Base-by-base conservation (phyloP, 2,888 invertebrate species). In the Eupithecia tripunctaria region DNA sequence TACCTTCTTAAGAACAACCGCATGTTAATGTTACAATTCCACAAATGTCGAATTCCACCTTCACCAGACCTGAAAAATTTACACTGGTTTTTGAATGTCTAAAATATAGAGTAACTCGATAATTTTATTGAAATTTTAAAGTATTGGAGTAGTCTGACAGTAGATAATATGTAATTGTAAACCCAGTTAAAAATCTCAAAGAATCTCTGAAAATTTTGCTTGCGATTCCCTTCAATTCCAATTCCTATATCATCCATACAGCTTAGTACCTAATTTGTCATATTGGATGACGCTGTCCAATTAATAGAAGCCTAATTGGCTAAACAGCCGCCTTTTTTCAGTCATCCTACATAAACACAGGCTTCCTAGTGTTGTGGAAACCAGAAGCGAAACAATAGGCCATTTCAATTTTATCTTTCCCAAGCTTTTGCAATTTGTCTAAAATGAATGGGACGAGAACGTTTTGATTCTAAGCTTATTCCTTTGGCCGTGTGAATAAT, bases 351-450 rank as follows among this genome's bases (percentile, higher is more conserved):
- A 74, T 78, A 79, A 76, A 78, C 82, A 84, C 76, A 77, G 76
- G 68, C 84, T 88, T 88, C 86, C 86, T 85, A 73, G 82, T 84
- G 73, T 78, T 87, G 87, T 88, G 88, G 86, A 88, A 88, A 88
- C 88, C 88, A 88, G 88, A 88, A 88, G 82, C 79, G 72, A 82
- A 72, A 88, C 88, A 88, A 88, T 88, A 76, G 87, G 79, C 81
- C 81, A 81, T 86, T 83, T 83, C 84, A 84, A 86, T 85, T 83
- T 85, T 82, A 85, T 83, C 84, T 85, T 83, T 83, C 84, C 79
- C 86, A 86, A 84, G 84, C 83, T 82, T 82, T 85, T 85, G 85
- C 84, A 85, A 85, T 85, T 86, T 83, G 86, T 85, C 82, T 86
- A 82, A 84, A 86, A 84, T 85, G 82, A 84, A 86, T 86, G 82